Percentiles rank a stretch among this genome's conserved stretches.
Conservation (phyloP, 2,888 invertebrate species). For the Patella caerulea region DNA sequence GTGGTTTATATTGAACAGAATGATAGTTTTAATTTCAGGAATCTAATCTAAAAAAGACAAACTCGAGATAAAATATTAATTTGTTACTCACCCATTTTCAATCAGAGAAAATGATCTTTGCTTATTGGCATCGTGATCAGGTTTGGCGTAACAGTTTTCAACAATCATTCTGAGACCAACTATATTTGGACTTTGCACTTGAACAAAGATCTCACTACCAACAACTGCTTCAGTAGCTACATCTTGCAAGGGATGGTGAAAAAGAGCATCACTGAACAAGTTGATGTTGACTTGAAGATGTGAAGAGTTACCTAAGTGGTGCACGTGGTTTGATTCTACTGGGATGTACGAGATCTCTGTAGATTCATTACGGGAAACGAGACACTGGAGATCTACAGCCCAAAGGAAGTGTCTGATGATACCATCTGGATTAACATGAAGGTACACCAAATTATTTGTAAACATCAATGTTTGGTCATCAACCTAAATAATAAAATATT, state of each 20-base stretch:
- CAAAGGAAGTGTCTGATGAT: background rate
- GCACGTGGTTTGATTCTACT: background rate
- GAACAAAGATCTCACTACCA: background rate
- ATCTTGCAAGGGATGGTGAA: background rate
- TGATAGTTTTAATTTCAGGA: too few relatives aligned
- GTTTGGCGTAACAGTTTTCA: background rate
- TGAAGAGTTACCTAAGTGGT: background rate
- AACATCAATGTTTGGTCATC: background rate
- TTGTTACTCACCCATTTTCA: background rate
- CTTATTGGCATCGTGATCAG: background rate
- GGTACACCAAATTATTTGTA: background rate
- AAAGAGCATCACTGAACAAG: background rate
- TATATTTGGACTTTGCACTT: background rate
- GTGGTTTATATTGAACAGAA: too few relatives aligned
- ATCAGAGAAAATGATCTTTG: background rate
- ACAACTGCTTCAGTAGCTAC: background rate
- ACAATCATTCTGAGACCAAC: background rate
- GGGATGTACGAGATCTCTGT: background rate
- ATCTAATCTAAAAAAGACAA: too few relatives aligned
- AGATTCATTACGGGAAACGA: background rate
- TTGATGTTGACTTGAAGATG: background rate
- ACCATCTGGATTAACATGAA: background rate
- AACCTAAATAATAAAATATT: background rate
- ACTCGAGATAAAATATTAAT: too few relatives aligned
- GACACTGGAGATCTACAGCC: background rate